phyloP scores from a whole-genome alignment of 2,797 vertebrate species.

The Leucoraja ocellata region DNA sequence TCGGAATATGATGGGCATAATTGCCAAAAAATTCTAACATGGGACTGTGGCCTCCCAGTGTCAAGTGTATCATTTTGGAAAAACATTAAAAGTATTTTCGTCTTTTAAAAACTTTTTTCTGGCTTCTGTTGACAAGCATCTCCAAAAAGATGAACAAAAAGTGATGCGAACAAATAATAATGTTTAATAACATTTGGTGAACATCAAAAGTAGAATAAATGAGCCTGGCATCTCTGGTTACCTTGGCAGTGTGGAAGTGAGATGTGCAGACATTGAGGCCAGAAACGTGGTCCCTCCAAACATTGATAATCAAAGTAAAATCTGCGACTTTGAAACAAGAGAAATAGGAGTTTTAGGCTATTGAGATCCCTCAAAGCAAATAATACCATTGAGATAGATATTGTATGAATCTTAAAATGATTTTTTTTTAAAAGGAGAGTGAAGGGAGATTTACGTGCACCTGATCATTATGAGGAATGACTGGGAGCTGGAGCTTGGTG shows the following conservation, averaged over 20 bases:
- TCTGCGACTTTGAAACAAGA: neutral
- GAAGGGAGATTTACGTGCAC: neutral
- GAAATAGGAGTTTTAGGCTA: neutral
- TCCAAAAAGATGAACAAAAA: neutral
- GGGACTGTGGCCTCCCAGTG: neutral
- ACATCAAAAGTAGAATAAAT: neutral
- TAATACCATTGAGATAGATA: neutral
- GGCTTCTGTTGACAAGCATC: neutral
- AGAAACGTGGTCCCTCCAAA: neutral
- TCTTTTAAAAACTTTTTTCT: neutral
- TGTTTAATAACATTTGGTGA: neutral
- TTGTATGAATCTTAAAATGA: neutral
- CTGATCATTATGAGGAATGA: neutral
- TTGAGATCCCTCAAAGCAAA: neutral
- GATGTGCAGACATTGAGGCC: neutral
- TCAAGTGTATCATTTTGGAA: neutral
- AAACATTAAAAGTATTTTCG: neutral
- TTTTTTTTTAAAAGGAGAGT: neutral
- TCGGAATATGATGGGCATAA: neutral
- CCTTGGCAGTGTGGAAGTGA: neutral
- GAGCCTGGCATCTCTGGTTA: neutral
- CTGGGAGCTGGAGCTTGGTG: neutral
- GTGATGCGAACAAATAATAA: neutral
- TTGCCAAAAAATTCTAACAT: neutral
- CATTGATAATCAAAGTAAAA: neutral